These are phyloP conservation scores for Sylvia borin DNA, from an alignment of 2,797 vertebrate species.

Conservation along the genomic window DNA sequence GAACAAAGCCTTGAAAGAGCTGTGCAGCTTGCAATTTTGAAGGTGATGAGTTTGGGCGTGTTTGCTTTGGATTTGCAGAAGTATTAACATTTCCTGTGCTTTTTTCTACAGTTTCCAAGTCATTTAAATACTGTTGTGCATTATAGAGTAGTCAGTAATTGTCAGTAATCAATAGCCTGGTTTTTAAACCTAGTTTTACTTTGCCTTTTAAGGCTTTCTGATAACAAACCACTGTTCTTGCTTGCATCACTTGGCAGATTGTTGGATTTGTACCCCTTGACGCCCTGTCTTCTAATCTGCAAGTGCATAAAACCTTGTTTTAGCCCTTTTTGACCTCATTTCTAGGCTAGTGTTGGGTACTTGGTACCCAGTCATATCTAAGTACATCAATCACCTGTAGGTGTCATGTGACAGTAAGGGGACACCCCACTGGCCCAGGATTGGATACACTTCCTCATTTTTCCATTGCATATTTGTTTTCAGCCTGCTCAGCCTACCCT, in stretches of 20 bases:
- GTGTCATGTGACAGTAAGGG: background rate
- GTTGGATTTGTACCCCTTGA: background rate
- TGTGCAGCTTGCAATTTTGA: background rate
- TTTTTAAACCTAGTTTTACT: background rate
- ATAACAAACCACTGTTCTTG: background rate
- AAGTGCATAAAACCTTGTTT: background rate
- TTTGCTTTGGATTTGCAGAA: background rate
- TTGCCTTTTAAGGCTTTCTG: background rate
- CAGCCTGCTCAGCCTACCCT: background rate
- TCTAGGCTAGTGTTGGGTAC: fast-evolving
- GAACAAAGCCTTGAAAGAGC: background rate
- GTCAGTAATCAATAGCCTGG: background rate
- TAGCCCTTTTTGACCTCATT: background rate
- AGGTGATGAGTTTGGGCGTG: background rate
- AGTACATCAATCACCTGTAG: fast-evolving
- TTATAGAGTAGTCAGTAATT: background rate
- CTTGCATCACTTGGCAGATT: background rate
- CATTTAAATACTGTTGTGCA: background rate
- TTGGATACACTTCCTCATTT: background rate
- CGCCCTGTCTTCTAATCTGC: background rate
- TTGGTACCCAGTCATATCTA: background rate
- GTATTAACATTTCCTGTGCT: background rate
- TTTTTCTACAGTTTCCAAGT: background rate
- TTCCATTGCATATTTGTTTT: conserved; percentile 31
- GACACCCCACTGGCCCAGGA: background rate